Evolutionary conservation across 2,113 vertebrate species (phyloP).

Genomic region (Lamprotornis superbus): DNA sequence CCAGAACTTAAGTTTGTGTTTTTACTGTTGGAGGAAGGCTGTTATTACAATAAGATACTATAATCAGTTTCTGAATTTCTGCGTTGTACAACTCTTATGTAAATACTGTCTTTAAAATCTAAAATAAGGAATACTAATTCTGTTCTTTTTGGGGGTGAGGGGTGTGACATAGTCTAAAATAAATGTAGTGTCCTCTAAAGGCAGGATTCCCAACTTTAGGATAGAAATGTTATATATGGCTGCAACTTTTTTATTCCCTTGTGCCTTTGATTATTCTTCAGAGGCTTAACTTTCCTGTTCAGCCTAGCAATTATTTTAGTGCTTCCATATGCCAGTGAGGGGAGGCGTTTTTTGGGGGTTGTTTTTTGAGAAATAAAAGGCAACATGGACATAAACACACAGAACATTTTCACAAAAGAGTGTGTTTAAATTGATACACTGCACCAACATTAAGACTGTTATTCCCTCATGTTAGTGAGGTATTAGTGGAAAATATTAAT

Average conservation of each 20-base stretch:
- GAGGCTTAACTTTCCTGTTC: neutral
- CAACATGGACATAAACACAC: neutral
- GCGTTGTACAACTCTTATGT: neutral
- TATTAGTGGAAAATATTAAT: neutral
- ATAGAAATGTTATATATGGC: neutral
- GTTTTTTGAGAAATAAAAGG: neutral
- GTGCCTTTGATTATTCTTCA: neutral
- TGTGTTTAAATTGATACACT: neutral
- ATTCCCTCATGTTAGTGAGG: neutral
- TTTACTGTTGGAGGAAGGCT: neutral
- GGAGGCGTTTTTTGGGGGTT: too few relatives aligned
- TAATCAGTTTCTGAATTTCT: constrained; percentile 9
- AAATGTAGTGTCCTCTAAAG: neutral
- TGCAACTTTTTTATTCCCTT: neutral
- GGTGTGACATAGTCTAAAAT: neutral
- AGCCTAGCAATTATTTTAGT: neutral
- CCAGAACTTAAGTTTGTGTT: neutral
- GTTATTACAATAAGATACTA: neutral
- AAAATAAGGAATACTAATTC: neutral
- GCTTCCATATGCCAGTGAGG: neutral
- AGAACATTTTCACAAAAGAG: neutral
- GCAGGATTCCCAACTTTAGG: neutral
- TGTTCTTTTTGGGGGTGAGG: neutral
- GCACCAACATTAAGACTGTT: neutral
- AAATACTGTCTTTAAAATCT: neutral